Base-by-base conservation (phyloP, 2,888 invertebrate genomes). In the Drosophila formosana region DNA sequence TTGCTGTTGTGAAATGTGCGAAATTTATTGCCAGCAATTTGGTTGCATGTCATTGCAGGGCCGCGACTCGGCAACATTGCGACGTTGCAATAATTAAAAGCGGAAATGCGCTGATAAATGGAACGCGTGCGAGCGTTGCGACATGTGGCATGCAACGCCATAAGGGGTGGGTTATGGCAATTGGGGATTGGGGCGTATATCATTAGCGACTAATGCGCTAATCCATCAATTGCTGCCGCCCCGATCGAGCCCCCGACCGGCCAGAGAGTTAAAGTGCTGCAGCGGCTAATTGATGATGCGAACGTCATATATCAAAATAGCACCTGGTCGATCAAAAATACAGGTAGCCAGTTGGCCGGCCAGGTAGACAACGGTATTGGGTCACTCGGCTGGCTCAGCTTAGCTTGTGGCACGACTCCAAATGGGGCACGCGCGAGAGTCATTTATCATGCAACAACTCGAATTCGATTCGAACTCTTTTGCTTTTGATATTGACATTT, bases 1-100 rank as follows among this genome's bases (percentile, higher is more conserved):
- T 32, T 45, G 32, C 47, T 64, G 69, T 41, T 67, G 69, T 72
- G 70, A 87, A 75, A 75, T 81, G 85, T 75, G 86, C 65, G 55
- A 88, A 85, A 85, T 85, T 85, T 85, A 85, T 85, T 69, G 90
- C 89, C 89, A 68, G 84, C 89, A 85, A 85, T 85, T 85, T 89
- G 90, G 90, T 89, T 89, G 89, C 85, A 89, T 89, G 85, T 78
- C 85, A 85, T 86, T 80, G 78, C 70, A 65, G 74, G 56, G 66
- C 41, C 50, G 63, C 49, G 46, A 60, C 41, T 55, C 32, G 55
- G 64, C 60, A 53, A 30, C 39, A 52, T 51, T 66, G 84, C 70
- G 73, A 68, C 76, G 82, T 75, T 72, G 89, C 89, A 89, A 89
- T 86, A 89, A 85, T 85, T 88, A 86, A 89, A 89, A 85, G 89